These are phyloP conservation scores for Trachymyrmex cornetzi DNA, from an alignment of 1,140 invertebrate species.

Conservation along the genomic window DNA sequence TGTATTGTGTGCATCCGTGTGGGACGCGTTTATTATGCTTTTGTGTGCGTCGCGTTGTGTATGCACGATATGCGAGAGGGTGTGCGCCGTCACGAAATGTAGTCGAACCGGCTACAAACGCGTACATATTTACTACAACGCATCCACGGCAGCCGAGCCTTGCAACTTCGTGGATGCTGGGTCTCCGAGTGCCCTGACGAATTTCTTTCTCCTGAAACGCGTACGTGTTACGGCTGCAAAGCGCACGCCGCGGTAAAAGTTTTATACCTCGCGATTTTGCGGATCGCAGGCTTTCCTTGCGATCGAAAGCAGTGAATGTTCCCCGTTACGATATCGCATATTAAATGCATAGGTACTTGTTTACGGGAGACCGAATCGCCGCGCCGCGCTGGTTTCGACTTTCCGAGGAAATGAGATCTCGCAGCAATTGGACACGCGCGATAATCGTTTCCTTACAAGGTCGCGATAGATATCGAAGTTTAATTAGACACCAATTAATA, in stretches of 20 bases:
- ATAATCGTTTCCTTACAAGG: slow-evolving; percentile 39
- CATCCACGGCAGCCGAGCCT: not conserved
- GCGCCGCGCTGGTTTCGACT: not conserved
- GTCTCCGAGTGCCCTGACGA: slow-evolving; percentile 3
- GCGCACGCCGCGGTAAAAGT: slow-evolving; percentile 38
- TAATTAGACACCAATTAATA: not conserved
- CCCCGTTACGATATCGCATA: not conserved
- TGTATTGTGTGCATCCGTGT: not conserved
- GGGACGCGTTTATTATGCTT: not conserved
- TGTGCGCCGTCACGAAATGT: slow-evolving; percentile 72
- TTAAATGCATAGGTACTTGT: not conserved
- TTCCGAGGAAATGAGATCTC: slow-evolving; percentile 15
- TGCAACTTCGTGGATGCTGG: slow-evolving; percentile 57
- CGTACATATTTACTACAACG: slow-evolving; percentile 33
- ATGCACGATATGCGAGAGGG: not conserved
- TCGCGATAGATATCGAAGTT: slow-evolving; percentile 12
- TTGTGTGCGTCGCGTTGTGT: no score
- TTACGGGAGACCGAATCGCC: not conserved
- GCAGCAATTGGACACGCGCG: not conserved
- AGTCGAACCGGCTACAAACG: slow-evolving; percentile 77
- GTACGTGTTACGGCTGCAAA: slow-evolving; percentile 17
- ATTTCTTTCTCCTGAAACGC: slow-evolving; percentile 62
- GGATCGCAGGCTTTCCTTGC: slow-evolving; percentile 22
- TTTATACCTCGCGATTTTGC: slow-evolving; percentile 33
- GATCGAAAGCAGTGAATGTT: slow-evolving; percentile 43